Percentiles rank a stretch among this genome's conserved stretches.
phyloP scores from a whole-genome alignment of 2,888 invertebrate genomes.

The Netelia melanura region DNA sequence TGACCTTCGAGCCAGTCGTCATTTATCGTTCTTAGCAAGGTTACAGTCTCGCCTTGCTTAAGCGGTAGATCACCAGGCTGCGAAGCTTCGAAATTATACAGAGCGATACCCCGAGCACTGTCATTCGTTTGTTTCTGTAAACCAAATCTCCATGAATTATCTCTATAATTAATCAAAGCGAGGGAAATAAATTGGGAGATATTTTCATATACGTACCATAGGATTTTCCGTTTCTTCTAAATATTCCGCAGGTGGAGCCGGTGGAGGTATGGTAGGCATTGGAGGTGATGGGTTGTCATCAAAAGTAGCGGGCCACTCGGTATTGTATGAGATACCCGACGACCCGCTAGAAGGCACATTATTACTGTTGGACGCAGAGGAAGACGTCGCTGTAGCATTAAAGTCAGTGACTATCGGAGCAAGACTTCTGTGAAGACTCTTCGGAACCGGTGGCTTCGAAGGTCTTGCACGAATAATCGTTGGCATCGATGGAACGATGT shows the following conservation, averaged over 20 bases:
- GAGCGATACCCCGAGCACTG: slow-evolving; percentile 90
- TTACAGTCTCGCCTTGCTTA: slow-evolving; percentile 91
- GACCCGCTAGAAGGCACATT: slow-evolving; percentile 36
- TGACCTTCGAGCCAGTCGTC: slow-evolving; percentile 93
- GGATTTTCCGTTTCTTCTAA: slow-evolving; percentile 76
- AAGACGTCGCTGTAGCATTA: slow-evolving; percentile 79
- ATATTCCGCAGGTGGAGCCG: slow-evolving; percentile 88
- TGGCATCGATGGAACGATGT: slow-evolving; percentile 85
- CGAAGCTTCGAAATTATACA: slow-evolving; percentile 91
- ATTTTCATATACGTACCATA: slow-evolving; percentile 69
- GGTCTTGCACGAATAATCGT: slow-evolving; percentile 91
- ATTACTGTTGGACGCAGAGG: slow-evolving; percentile 49
- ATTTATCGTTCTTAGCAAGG: slow-evolving; percentile 90
- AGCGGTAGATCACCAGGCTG: slow-evolving; percentile 93
- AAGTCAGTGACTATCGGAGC: slow-evolving; percentile 69
- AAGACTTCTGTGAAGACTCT: slow-evolving; percentile 81
- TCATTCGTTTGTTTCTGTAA: slow-evolving; percentile 68
- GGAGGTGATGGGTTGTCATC: slow-evolving; percentile 88
- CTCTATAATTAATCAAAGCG: neutral
- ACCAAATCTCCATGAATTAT: neutral
- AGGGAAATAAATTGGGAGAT: neutral
- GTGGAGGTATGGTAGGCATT: slow-evolving; percentile 93
- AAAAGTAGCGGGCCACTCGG: slow-evolving; percentile 59
- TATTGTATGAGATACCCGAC: slow-evolving; percentile 18
- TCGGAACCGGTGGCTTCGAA: slow-evolving; percentile 86